Evolutionary conservation across 2,113 vertebrate genomes (phyloP).

Genomic region (Platichthys stellatus): DNA sequence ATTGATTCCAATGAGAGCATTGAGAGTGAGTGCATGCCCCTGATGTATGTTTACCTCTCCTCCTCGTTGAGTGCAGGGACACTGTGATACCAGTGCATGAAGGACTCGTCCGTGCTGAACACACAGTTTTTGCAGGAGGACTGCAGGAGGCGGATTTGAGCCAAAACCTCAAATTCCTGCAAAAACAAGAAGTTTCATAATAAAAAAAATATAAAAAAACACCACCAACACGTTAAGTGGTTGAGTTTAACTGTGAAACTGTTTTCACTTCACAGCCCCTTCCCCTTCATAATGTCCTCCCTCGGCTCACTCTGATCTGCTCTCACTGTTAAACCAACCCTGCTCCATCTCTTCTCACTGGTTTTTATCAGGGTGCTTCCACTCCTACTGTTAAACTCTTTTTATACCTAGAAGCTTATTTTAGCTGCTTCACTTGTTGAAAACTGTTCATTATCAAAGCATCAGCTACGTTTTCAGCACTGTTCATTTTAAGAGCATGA

Average conservation of each 20-base stretch:
- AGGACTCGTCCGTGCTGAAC: constrained; percentile 79
- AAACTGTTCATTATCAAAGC: no score
- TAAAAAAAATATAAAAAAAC: not conserved
- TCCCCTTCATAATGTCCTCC: constrained; percentile 33
- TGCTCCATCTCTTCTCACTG: not conserved
- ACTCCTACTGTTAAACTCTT: no score
- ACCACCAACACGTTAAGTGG: not conserved
- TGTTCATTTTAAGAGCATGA: no score
- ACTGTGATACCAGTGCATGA: constrained; percentile 85
- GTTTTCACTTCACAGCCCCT: not conserved
- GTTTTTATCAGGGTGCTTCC: not conserved
- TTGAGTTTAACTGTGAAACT: not conserved
- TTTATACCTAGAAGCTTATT: not conserved
- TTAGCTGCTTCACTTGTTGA: not conserved
- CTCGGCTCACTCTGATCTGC: constrained; percentile 21
- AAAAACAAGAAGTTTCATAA: constrained; percentile 17
- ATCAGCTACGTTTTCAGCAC: no score
- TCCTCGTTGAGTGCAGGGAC: constrained; percentile 84
- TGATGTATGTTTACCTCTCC: constrained; percentile 79
- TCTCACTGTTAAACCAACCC: constrained; percentile 13
- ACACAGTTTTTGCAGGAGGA: constrained; percentile 87
- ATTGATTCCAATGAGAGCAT: not conserved
- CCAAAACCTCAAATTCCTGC: constrained; percentile 92
- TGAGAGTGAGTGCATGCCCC: not conserved
- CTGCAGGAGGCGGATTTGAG: constrained; percentile 89